Evolutionary conservation across 2,888 invertebrate genomes (phyloP).

Genomic region (Drosophila anomalata): DNA sequence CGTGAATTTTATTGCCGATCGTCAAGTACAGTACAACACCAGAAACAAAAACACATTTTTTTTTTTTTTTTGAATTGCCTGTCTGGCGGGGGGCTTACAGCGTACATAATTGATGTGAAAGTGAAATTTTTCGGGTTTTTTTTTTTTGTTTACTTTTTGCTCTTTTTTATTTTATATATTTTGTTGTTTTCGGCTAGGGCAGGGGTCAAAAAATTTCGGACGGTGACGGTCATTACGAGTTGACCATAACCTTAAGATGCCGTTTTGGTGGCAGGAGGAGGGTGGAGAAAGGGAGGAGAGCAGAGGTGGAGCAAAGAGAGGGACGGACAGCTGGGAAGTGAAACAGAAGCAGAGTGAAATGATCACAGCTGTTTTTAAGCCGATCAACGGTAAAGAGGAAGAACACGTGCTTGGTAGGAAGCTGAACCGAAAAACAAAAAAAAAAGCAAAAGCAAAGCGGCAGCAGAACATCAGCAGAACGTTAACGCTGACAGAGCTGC

Average conservation of each 20-base stretch:
- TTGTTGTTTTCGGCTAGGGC: constrained; percentile 21
- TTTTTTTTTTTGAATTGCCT: constrained; percentile 21
- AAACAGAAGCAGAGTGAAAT: not conserved
- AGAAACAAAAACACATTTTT: constrained; percentile 1
- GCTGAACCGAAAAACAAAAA: constrained; percentile 7
- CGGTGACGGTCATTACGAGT: constrained; percentile 44
- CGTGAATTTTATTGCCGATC: constrained; percentile 29
- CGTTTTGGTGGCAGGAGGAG: constrained; percentile 34
- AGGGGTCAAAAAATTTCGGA: constrained; percentile 27
- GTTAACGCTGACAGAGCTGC: constrained; percentile 9
- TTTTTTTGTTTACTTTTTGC: constrained; percentile 34
- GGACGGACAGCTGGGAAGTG: constrained; percentile 8
- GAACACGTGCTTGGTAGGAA: constrained; percentile 27
- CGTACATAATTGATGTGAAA: constrained; percentile 73
- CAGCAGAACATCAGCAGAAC: constrained; percentile 9
- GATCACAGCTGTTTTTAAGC: constrained; percentile 9
- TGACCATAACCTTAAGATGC: constrained; percentile 75
- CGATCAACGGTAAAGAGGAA: constrained; percentile 18
- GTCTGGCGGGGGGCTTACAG: constrained; percentile 33
- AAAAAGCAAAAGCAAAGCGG: constrained; percentile 6
- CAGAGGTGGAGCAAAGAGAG: not conserved
- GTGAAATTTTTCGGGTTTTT: constrained; percentile 64
- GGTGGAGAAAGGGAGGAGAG: constrained; percentile 4
- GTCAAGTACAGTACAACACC: constrained; percentile 69
- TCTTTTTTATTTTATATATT: constrained; percentile 12